Conservation (phyloP, 2,113 vertebrate species). For the Cyphomyrus plagiostoma region DNA sequence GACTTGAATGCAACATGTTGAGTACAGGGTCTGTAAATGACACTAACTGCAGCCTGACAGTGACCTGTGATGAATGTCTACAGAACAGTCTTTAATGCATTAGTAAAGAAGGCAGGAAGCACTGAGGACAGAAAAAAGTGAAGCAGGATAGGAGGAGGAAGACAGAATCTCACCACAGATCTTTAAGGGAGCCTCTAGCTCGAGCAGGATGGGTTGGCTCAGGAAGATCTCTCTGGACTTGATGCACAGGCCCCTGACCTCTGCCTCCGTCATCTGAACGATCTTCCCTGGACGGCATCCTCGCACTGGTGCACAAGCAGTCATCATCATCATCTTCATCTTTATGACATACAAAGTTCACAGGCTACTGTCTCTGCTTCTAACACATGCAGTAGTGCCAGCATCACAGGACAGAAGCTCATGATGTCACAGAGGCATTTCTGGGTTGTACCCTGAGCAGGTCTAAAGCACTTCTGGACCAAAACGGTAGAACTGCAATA, state of each 20-base stretch:
- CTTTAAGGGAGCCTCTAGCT: conserved; percentile 88
- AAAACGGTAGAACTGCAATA: neutral
- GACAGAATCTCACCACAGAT: conserved; percentile 72
- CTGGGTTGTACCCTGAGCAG: neutral
- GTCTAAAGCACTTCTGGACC: neutral
- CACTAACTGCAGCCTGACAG: neutral
- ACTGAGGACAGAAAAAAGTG: neutral
- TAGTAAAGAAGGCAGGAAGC: neutral
- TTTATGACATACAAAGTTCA: neutral
- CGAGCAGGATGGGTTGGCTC: conserved; percentile 90
- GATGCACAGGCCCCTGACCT: conserved; percentile 89
- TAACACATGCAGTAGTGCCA: neutral
- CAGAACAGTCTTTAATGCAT: neutral
- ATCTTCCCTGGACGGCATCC: conserved; percentile 93
- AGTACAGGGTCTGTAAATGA: neutral
- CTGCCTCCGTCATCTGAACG: conserved; percentile 91
- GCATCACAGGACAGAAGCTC: neutral
- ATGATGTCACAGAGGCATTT: neutral
- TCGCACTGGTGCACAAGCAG: conserved; percentile 61
- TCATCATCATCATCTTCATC: neutral
- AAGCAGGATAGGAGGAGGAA: neutral
- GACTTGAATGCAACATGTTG: neutral
- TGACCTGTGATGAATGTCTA: neutral
- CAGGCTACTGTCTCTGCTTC: neutral
- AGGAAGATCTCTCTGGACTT: conserved; percentile 94